Base-by-base conservation (phyloP, 2,797 vertebrate genomes). In the Halcyon badia region DNA sequence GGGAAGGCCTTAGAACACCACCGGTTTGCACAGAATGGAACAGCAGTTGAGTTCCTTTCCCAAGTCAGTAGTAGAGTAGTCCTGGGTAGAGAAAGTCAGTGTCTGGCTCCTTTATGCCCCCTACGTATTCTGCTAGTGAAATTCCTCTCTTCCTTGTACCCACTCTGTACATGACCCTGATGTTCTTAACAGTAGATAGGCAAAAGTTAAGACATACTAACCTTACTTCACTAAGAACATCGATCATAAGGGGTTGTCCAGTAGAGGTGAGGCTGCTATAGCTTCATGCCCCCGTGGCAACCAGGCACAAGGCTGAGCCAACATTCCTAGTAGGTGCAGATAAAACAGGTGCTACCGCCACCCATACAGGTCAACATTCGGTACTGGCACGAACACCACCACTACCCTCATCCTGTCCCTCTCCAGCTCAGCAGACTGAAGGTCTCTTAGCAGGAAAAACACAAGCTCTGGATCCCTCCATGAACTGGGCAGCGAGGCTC, bases 231-330 rank as follows among this genome's bases (percentile, higher is more conserved):
- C 6, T 6, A 10, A 33, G n/a, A n/a, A 9, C 16, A 8, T 11
- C 9, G 0, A 12, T 2, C 22, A 3, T 21, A 17, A 56, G 46
- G 71, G 13, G 13, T 0, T 76, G n/a, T 5, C 31, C 1, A 12
- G 0, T 3, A 37, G 48, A 62, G 10, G 5, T 17, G 9, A 31
- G 11, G 41, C 30, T 60, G 9, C 35, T 24, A 1, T 18, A 15
- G 9, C 49, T 35, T 33, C 4, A 0, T 6, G 9, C 6, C 16
- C 5, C 4, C 1, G 0, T 0, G 1, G 42, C 10, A 25, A 7
- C 11, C 33, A 18, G 31, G 58, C 49, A 48, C 33, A 57, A 8
- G 33, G 66, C 57, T 30, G 46, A 62, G 71, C 22, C 33, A 35
- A 22, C 35, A 2, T n/a, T 71, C 14, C 68, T 13, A 0, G 3